phyloP scores from a whole-genome alignment of 2,113 vertebrate genomes.

The Osmerus eperlanus region DNA sequence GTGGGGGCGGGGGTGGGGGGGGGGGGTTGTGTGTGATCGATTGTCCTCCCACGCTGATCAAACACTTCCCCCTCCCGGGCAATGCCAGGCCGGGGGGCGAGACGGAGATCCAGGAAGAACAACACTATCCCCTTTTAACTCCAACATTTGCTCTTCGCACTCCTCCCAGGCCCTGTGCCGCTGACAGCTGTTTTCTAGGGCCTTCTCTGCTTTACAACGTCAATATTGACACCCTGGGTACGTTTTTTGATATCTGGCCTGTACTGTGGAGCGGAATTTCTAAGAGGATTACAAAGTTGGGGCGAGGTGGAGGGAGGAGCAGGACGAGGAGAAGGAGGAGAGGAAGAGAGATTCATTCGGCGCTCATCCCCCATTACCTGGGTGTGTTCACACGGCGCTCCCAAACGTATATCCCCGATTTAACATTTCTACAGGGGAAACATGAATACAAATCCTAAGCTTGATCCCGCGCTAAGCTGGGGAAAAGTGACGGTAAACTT shows the following conservation, averaged over 20 bases:
- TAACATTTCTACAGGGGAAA: constrained; percentile 2
- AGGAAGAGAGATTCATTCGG: constrained; percentile 2
- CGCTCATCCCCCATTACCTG: constrained; percentile 28
- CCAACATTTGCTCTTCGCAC: constrained; percentile 22
- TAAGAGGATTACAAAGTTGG: constrained; percentile 46
- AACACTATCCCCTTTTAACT: constrained; percentile 28
- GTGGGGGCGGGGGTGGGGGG: not conserved
- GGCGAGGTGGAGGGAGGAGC: constrained; percentile 4
- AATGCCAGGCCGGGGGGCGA: not conserved
- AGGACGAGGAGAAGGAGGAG: constrained; percentile 14
- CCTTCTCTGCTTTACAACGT: constrained; percentile 25
- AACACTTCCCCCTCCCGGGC: constrained; percentile 21
- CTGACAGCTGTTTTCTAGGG: constrained; percentile 8
- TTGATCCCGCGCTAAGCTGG: constrained; percentile 2
- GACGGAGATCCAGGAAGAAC: constrained; percentile 3
- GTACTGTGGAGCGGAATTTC: constrained; percentile 23
- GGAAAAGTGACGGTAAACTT: not conserved
- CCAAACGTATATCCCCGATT: constrained; percentile 25
- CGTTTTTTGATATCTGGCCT: constrained; percentile 4
- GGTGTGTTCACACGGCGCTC: constrained; percentile 1
- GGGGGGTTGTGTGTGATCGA: no score
- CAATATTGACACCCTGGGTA: constrained; percentile 43
- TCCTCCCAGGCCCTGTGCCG: not conserved
- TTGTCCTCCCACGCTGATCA: constrained; percentile 33
- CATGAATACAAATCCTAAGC: constrained; percentile 11